phyloP scores from a whole-genome alignment of 1,140 invertebrate species.

The Frieseomelitta varia region DNA sequence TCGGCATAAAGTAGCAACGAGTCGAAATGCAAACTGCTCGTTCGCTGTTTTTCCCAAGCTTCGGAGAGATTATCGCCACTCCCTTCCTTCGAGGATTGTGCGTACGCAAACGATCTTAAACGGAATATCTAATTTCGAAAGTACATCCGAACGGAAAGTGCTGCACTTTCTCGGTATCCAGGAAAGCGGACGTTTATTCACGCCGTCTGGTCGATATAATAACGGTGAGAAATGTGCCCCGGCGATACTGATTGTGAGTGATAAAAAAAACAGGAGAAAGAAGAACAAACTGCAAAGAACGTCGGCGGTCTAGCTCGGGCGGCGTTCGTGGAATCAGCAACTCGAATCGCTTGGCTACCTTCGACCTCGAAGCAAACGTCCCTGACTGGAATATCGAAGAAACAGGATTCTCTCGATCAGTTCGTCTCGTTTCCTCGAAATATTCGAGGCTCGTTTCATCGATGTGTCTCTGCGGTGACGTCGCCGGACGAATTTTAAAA shows the following conservation, averaged over 20 bases:
- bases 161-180: neutral
- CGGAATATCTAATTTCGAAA: neutral
- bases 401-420: constrained; percentile 10
- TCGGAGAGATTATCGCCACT: neutral
- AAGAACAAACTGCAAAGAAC: neutral
- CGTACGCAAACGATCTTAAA: neutral
- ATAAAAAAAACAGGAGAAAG: neutral
- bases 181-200: neutral
- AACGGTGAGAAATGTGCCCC: neutral
- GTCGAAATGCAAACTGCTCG: too few species aligned
- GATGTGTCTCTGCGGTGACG: neutral
- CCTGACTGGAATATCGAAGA: constrained; percentile 4
- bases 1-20: neutral
- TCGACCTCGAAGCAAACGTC: neutral
- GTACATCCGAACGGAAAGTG: neutral
- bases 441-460: constrained; percentile 17
- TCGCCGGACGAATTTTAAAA: constrained; percentile 37
- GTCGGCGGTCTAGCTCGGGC: neutral
- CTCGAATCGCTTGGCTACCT: neutral
- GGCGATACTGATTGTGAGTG: neutral
- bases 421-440: too few species aligned
- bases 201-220: neutral
- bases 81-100: too few species aligned
- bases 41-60: neutral
- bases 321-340: neutral